phyloP scores from a whole-genome alignment of 64 coral and sea anemone genomes.

The Orbicella faveolata region DNA sequence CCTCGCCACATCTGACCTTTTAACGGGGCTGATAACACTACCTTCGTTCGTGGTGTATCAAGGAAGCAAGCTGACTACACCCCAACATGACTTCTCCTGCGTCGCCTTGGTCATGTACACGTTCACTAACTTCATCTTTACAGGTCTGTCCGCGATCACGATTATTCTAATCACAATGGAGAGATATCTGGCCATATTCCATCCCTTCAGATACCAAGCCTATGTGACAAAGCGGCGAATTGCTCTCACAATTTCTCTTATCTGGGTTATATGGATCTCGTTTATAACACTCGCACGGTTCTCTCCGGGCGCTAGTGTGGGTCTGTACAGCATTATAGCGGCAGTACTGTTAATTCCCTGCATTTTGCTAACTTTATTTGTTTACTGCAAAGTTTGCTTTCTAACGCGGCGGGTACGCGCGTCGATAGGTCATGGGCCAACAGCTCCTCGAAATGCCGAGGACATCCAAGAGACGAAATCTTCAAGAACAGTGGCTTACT shows the following conservation, averaged over 20 bases:
- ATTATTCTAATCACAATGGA: constrained; percentile 69
- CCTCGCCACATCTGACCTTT: constrained; percentile 56
- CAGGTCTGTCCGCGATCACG: constrained; percentile 72
- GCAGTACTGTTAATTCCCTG: constrained; percentile 43
- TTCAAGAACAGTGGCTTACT: constrained; percentile 54
- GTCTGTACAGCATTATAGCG: constrained; percentile 32
- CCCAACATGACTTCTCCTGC: constrained; percentile 50
- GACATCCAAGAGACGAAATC: constrained; percentile 53
- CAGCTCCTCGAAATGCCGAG: constrained; percentile 8
- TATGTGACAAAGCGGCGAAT: constrained; percentile 41
- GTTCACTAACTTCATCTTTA: constrained; percentile 52
- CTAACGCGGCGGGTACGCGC: constrained; percentile 13
- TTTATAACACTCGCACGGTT: constrained; percentile 56
- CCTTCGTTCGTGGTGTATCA: constrained; percentile 67
- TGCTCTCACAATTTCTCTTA: constrained; percentile 29
- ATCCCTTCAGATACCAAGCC: constrained; percentile 66
- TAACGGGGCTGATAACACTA: constrained; percentile 46
- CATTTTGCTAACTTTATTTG: constrained; percentile 44
- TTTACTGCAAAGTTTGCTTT: constrained; percentile 69
- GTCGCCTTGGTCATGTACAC: constrained; percentile 56
- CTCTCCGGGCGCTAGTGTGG: constrained; percentile 29
- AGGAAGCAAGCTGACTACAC: constrained; percentile 43
- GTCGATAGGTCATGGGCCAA: constrained; percentile 19
- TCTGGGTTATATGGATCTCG: constrained; percentile 55
- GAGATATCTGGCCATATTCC: constrained; percentile 78